phyloP scores from a whole-genome alignment of 2,113 vertebrate species.

The Nicator chloris region DNA sequence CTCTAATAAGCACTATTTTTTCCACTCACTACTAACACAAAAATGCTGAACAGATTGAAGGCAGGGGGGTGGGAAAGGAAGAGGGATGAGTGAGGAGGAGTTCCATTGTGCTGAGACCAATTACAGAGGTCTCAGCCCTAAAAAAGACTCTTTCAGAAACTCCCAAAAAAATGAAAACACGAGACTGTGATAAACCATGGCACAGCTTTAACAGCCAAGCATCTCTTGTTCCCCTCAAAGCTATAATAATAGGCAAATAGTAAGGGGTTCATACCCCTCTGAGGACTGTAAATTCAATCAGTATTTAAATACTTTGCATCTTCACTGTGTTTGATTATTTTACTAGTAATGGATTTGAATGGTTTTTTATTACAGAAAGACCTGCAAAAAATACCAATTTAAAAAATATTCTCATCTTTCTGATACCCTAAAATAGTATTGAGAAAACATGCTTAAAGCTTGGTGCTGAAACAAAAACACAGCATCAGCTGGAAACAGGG shows the following conservation, averaged over 20 bases:
- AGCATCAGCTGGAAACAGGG: neutral
- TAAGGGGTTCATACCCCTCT: neutral
- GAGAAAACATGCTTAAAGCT: neutral
- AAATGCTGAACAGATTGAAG: slow-evolving; percentile 41
- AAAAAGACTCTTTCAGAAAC: slow-evolving; percentile 55
- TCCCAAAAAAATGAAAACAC: slow-evolving; percentile 49
- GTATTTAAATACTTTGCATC: neutral
- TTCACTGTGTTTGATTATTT: neutral
- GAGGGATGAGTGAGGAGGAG: slow-evolving; percentile 48
- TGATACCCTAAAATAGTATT: neutral
- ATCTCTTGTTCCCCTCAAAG: neutral
- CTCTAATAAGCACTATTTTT: slow-evolving; percentile 29
- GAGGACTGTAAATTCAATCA: neutral
- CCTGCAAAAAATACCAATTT: neutral
- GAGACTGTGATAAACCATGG: slow-evolving; percentile 23
- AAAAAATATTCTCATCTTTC: neutral
- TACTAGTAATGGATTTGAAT: neutral
- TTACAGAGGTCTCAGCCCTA: slow-evolving; percentile 54
- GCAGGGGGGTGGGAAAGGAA: slow-evolving; percentile 29
- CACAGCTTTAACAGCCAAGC: neutral
- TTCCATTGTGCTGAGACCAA: slow-evolving; percentile 58
- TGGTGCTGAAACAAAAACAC: neutral
- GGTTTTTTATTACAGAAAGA: neutral
- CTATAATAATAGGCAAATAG: neutral
- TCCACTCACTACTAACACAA: neutral